These are phyloP conservation scores for Trachelus troglodyta DNA, from an alignment of 2,888 invertebrate species.

Conservation along the genomic window DNA sequence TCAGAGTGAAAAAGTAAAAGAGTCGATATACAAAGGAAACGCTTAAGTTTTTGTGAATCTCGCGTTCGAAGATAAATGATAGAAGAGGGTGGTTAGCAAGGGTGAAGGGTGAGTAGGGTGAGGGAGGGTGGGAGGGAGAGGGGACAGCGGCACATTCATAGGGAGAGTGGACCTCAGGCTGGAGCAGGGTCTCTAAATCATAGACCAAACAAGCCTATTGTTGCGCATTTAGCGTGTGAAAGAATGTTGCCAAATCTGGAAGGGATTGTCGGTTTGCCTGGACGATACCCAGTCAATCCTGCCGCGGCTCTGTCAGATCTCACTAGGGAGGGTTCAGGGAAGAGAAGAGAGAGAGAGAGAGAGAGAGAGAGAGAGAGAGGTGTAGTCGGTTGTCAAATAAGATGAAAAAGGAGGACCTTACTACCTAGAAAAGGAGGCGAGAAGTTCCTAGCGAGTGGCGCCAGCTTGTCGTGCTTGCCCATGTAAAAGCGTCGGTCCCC, in stretches of 20 bases:
- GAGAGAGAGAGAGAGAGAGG: constrained; percentile 26
- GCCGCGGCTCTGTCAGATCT: constrained; percentile 19
- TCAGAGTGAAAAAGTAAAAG: constrained; percentile 3
- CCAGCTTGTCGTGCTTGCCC: constrained; percentile 53
- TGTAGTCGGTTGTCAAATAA: constrained; percentile 21
- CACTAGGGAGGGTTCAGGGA: constrained; percentile 22
- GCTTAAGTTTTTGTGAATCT: constrained; percentile 31
- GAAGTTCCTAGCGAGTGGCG: constrained; percentile 48
- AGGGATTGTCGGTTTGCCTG: constrained; percentile 23
- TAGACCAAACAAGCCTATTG: constrained; percentile 63
- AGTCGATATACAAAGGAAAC: constrained; percentile 35
- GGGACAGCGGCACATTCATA: not conserved
- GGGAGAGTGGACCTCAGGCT: not conserved
- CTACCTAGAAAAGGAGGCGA: constrained; percentile 22
- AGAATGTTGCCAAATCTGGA: constrained; percentile 60
- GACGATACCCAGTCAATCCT: constrained; percentile 13
- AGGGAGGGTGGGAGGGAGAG: not conserved
- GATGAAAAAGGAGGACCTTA: constrained; percentile 24
- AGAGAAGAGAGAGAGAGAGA: constrained; percentile 32
- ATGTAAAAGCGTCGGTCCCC: constrained; percentile 13
- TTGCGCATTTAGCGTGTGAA: constrained; percentile 63
- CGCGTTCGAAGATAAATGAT: constrained; percentile 38
- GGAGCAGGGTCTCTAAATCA: constrained; percentile 53
- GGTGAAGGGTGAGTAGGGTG: not conserved
- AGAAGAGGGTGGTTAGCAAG: constrained; percentile 17